Percentiles rank a stretch among this genome's conserved stretches.
phyloP scores from a whole-genome alignment of 53 echinoderm and acorn worm species.

The Apostichopus leukothele region DNA sequence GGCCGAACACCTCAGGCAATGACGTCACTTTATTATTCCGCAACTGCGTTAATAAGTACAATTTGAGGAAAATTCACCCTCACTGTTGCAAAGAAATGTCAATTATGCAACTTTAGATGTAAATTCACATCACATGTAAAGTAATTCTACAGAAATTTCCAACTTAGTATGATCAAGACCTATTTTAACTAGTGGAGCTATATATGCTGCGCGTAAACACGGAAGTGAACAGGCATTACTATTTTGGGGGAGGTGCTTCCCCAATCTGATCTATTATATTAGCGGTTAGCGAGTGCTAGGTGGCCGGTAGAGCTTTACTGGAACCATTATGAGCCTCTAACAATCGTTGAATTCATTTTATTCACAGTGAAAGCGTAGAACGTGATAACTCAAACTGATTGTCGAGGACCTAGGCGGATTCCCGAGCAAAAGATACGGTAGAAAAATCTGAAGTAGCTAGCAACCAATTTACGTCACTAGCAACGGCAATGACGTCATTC shows the following conservation, averaged over 20 bases:
- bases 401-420: slow-evolving; percentile 19
- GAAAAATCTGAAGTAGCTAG: slow-evolving; percentile 50
- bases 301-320: slow-evolving; percentile 2
- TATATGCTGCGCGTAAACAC: slow-evolving; percentile 22
- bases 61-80: neutral
- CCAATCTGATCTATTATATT: slow-evolving; percentile 37
- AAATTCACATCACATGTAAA: neutral
- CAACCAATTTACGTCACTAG: slow-evolving; percentile 55
- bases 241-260: slow-evolving; percentile 57
- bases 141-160: neutral
- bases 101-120: slow-evolving; percentile 2
- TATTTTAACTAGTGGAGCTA: slow-evolving; percentile 39
- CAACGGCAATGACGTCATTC: slow-evolving; percentile 55
- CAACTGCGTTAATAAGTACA: slow-evolving; percentile 8
- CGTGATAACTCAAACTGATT: slow-evolving; percentile 38
- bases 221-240: slow-evolving; percentile 50
- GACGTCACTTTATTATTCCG: slow-evolving; percentile 50
- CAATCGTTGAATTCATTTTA: slow-evolving; percentile 8
- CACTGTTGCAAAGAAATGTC: neutral
- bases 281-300: slow-evolving; percentile 12
- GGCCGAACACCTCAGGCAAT: slow-evolving; percentile 48
- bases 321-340: slow-evolving; percentile 40
- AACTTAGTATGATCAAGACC: slow-evolving; percentile 7
- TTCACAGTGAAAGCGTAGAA: slow-evolving; percentile 15
- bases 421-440: slow-evolving; percentile 35